These are phyloP conservation scores for Aurelia aurita complex sp. Pacific DNA, from an alignment of 30 jellyfish, hydroid and myxozoan genomes.

Conservation along the genomic window DNA sequence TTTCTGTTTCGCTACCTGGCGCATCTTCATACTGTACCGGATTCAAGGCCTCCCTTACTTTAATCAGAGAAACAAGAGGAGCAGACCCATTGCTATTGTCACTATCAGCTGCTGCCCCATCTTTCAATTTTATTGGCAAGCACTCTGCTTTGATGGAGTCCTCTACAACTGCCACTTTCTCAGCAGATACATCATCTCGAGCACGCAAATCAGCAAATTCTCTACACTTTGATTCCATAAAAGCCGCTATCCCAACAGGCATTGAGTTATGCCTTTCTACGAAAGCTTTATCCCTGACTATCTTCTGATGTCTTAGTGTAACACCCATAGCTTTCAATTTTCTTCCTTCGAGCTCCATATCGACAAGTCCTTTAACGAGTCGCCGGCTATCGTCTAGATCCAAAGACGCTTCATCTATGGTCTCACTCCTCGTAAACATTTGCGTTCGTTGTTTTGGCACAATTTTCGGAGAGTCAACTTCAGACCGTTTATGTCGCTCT, in stretches of 20 bases:
- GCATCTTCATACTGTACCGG: neutral
- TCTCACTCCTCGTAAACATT: conserved; percentile 42
- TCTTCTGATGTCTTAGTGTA: conserved; percentile 2
- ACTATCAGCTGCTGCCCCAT: neutral
- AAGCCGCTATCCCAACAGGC: conserved; percentile 50
- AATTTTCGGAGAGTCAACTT: conserved; percentile 19
- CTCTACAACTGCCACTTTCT: neutral
- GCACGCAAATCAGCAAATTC: neutral
- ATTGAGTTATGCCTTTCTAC: conserved; percentile 37
- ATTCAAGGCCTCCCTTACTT: neutral
- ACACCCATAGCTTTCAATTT: conserved; percentile 19
- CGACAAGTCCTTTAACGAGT: conserved; percentile 42
- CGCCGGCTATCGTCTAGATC: conserved; percentile 44
- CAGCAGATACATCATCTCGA: neutral
- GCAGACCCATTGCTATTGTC: neutral
- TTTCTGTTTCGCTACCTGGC: neutral
- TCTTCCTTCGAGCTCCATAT: conserved; percentile 56
- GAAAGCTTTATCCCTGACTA: conserved; percentile 2
- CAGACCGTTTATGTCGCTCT: conserved; percentile 30
- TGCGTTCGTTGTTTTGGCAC: conserved; percentile 9
- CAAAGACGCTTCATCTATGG: conserved; percentile 53
- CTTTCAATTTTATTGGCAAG: neutral
- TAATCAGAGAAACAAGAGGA: neutral
- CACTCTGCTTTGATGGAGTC: neutral
- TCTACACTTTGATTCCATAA: neutral